Conservation (phyloP, 2,113 vertebrate genomes). For the Otocyon megalotis region DNA sequence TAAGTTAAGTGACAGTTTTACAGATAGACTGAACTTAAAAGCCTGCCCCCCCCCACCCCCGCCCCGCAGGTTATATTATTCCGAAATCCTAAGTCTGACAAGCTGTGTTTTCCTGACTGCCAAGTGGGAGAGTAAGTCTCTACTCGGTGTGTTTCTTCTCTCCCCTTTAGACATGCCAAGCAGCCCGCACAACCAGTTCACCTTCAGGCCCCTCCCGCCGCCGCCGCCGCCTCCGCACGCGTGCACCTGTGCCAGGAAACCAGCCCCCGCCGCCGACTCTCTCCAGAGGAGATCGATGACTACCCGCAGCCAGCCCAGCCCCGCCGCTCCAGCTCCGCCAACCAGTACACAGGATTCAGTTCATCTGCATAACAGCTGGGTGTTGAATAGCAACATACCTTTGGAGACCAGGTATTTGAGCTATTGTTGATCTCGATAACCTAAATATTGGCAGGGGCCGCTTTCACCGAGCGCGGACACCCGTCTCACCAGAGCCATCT, state of each 20-base stretch:
- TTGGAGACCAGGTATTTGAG: slow-evolving; percentile 95
- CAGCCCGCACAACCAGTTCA: slow-evolving; percentile 96
- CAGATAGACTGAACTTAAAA: slow-evolving; percentile 62
- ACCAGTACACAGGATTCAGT: slow-evolving; percentile 89
- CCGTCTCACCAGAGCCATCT: neutral
- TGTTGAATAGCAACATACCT: slow-evolving; percentile 98
- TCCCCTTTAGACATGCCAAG: slow-evolving; percentile 91
- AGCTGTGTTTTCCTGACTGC: slow-evolving; percentile 41
- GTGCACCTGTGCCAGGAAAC: slow-evolving; percentile 95
- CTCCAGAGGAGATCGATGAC: slow-evolving; percentile 97
- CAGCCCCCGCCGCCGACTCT: slow-evolving; percentile 91
- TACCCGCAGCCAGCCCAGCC: slow-evolving; percentile 93
- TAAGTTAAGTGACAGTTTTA: slow-evolving; percentile 73
- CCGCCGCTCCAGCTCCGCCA: slow-evolving; percentile 88
- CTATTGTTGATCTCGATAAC: slow-evolving; percentile 29
- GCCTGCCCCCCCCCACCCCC: neutral
- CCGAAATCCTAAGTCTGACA: slow-evolving; percentile 60
- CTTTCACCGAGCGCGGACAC: neutral
- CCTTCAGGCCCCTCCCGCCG: slow-evolving; percentile 95
- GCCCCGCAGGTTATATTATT: slow-evolving; percentile 33
- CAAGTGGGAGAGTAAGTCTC: neutral
- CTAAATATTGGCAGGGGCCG: slow-evolving; percentile 26
- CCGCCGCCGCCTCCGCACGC: slow-evolving; percentile 95
- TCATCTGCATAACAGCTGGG: slow-evolving; percentile 98
- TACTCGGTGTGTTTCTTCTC: slow-evolving; percentile 68